phyloP scores from a whole-genome alignment of 2,888 invertebrate genomes.

The Thereva unica region DNA sequence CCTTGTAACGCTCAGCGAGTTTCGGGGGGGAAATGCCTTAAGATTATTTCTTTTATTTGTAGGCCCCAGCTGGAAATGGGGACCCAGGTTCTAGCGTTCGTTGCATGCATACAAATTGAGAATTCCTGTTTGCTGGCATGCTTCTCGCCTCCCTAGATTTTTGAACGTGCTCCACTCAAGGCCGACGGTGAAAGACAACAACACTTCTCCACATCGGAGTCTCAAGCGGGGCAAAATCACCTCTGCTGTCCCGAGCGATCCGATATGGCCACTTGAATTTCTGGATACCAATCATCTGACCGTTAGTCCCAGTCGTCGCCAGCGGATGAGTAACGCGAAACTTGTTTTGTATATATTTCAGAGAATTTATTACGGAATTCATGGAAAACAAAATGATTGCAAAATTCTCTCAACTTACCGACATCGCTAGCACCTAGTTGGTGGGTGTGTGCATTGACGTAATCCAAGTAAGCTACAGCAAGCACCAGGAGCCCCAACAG shows the following conservation, averaged over 20 bases:
- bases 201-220: neutral
- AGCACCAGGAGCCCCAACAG: conserved; percentile 17
- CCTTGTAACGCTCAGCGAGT: no score
- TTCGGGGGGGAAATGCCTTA: no score
- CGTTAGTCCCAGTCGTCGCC: no score
- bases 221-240: neutral
- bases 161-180: neutral
- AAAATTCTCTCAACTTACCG: no score
- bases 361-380: no score
- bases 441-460: neutral
- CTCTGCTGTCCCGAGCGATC: no score
- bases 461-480: conserved; percentile 4
- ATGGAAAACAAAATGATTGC: no score
- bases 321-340: no score
- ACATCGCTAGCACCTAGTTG: neutral
- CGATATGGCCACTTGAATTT: no score
- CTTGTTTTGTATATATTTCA: no score
- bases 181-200: conserved; percentile 3
- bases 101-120: neutral
- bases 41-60: neutral
- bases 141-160: no score
- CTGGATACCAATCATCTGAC: no score
- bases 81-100: neutral
- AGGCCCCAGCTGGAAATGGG: neutral
- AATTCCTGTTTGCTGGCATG: conserved; percentile 3